Conservation (phyloP, 2,113 vertebrate genomes). For the Barnardius zonarius region DNA sequence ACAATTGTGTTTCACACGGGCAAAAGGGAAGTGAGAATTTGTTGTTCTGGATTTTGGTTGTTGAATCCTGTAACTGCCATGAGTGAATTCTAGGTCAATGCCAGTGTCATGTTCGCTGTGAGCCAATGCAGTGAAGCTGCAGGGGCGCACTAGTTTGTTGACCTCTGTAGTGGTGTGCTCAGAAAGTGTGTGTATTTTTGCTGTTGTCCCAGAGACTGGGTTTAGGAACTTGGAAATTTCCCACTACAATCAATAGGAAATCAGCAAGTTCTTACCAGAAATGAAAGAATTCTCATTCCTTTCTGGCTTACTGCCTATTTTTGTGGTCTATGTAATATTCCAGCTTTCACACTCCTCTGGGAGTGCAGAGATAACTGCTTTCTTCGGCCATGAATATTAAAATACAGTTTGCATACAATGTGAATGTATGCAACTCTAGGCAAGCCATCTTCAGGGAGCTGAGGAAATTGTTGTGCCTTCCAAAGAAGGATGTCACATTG, state of each 20-base stretch:
- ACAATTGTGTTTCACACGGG: not conserved
- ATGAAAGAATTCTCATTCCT: no score
- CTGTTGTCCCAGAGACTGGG: not conserved
- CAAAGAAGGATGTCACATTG: not conserved
- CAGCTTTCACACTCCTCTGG: not conserved
- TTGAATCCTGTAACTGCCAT: not conserved
- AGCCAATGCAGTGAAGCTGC: not conserved
- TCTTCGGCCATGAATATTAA: not conserved
- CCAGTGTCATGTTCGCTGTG: not conserved
- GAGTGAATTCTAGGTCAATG: not conserved
- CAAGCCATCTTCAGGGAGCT: not conserved
- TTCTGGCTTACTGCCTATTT: not conserved
- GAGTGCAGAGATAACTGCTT: not conserved
- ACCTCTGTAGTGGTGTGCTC: not conserved
- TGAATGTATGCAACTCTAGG: not conserved
- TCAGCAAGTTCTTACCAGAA: not conserved
- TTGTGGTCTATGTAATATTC: not conserved
- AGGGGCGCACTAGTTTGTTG: not conserved
- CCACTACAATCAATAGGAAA: conserved; percentile 44
- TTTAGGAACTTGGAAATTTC: conserved; percentile 40
- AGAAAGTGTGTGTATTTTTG: not conserved
- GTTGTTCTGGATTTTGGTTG: not conserved
- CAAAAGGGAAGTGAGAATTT: not conserved
- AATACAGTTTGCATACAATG: not conserved
- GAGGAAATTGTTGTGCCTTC: not conserved